A percentile compares a stretch with the other conserved stretches of the same genome.
Conservation (phyloP, 2,797 vertebrate genomes). For the Hyperoplus immaculatus region DNA sequence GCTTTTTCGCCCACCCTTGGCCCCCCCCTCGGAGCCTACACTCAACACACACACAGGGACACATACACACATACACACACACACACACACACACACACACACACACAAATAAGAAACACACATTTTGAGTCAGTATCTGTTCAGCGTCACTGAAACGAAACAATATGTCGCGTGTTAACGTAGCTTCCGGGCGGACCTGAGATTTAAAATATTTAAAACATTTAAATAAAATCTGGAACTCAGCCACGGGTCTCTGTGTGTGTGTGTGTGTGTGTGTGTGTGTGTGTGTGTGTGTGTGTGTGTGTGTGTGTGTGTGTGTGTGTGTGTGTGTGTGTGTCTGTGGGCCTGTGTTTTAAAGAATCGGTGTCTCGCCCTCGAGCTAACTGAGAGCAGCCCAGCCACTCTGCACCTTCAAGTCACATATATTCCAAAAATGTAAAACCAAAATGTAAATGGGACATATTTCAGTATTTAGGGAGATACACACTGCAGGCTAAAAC, state of each 20-base stretch:
- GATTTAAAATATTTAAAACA: constrained; percentile 48
- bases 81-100: no score
- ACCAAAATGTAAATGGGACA: constrained; percentile 41
- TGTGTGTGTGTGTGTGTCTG: no score
- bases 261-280: no score
- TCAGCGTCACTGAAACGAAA: constrained; percentile 37
- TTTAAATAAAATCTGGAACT: constrained; percentile 70
- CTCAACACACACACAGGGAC: no score
- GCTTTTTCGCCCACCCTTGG: no score
- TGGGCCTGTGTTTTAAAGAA: constrained; percentile 32
- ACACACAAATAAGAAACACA: no score
- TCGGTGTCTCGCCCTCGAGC: constrained; percentile 47
- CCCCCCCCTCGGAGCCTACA: no score
- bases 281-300: no score
- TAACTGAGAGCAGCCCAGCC: neutral
- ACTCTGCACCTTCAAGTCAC: constrained; percentile 40
- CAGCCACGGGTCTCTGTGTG: constrained; percentile 58
- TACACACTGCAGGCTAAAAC: neutral
- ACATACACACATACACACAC: no score
- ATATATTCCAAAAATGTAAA: constrained; percentile 32
- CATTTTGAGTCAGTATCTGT: neutral
- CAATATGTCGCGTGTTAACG: constrained; percentile 63
- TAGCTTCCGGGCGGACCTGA: constrained; percentile 34
- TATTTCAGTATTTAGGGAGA: constrained; percentile 48
- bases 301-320: no score